Conservation (phyloP, 2,113 vertebrate genomes). For the Helogale parvula region DNA sequence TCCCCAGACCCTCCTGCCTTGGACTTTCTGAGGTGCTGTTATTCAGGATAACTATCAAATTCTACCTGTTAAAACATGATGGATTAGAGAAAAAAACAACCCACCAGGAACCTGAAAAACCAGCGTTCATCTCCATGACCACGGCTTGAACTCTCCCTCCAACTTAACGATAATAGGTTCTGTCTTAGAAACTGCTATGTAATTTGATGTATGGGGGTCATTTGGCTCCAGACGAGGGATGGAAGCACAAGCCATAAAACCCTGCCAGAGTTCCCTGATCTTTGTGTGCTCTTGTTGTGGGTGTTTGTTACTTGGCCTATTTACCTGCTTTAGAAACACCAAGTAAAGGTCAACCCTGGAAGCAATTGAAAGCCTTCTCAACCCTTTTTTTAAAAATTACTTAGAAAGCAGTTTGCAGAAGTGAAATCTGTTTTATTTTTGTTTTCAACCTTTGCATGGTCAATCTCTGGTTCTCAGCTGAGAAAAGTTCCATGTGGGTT, state of each 20-base stretch:
- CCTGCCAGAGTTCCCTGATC: constrained; percentile 79
- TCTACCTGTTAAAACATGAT: constrained; percentile 92
- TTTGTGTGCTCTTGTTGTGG: constrained; percentile 68
- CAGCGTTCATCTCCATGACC: constrained; percentile 92
- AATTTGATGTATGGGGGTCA: constrained; percentile 97
- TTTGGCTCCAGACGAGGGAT: constrained; percentile 88
- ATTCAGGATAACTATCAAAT: constrained; percentile 86
- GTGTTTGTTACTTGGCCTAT: constrained; percentile 76
- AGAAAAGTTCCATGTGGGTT: constrained; percentile 66
- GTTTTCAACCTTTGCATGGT: constrained; percentile 48
- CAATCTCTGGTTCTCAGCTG: constrained; percentile 51
- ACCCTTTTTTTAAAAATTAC: constrained; percentile 28
- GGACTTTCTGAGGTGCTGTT: constrained; percentile 81
- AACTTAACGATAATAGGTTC: constrained; percentile 95
- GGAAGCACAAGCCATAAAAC: constrained; percentile 88
- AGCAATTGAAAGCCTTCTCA: constrained; percentile 34
- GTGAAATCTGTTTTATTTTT: constrained; percentile 57
- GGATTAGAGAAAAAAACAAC: constrained; percentile 85
- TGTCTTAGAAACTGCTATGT: constrained; percentile 92
- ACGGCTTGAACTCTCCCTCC: constrained; percentile 93
- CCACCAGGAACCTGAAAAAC: constrained; percentile 94
- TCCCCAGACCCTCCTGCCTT: constrained; percentile 45
- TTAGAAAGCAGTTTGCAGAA: constrained; percentile 68
- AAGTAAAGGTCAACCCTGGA: constrained; percentile 65
- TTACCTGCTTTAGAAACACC: constrained; percentile 84